phyloP scores from a whole-genome alignment of 2,888 invertebrate genomes.

The Perithous albicinctus region DNA sequence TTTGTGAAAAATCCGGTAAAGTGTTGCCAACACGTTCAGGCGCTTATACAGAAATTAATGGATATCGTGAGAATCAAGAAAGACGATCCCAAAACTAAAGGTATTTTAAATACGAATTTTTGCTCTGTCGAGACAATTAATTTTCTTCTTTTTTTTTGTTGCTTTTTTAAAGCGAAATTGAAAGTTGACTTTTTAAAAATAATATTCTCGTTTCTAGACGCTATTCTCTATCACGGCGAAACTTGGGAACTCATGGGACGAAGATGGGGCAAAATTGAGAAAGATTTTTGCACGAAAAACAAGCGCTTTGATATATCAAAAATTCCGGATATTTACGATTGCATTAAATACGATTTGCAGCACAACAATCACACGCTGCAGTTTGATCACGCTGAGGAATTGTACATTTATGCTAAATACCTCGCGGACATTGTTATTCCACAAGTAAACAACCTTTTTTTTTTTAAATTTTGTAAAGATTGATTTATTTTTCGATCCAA shows the following conservation, averaged over 20 bases:
- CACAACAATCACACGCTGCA: constrained; percentile 98
- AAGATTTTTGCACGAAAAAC: constrained; percentile 98
- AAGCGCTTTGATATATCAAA: constrained; percentile 98
- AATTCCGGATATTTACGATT: constrained; percentile 99
- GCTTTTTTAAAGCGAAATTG: too few relatives aligned
- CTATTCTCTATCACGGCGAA: constrained; percentile 98
- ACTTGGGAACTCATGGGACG: constrained; percentile 99
- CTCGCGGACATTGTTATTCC: constrained; percentile 99
- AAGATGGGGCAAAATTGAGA: constrained; percentile 98
- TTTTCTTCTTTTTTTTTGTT: too few relatives aligned
- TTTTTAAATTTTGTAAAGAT: background rate
- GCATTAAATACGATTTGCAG: constrained; percentile 99
- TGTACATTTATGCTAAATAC: constrained; percentile 98
- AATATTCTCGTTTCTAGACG: constrained; percentile 87
- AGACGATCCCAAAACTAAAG: constrained; percentile 95
- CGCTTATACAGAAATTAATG: constrained; percentile 94
- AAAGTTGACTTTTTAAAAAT: background rate
- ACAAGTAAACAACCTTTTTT: constrained; percentile 88
- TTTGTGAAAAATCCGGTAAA: constrained; percentile 98
- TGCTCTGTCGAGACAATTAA: too few relatives aligned
- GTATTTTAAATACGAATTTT: too few relatives aligned
- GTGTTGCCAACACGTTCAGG: constrained; percentile 96
- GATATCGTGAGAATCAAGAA: constrained; percentile 94
- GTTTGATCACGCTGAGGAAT: constrained; percentile 95
- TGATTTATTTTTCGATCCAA: background rate